Evolutionary conservation across 2,888 invertebrate species (phyloP), one percentile per base, ranked within the genome.

Genomic region (Tinea trinotella): DNA sequence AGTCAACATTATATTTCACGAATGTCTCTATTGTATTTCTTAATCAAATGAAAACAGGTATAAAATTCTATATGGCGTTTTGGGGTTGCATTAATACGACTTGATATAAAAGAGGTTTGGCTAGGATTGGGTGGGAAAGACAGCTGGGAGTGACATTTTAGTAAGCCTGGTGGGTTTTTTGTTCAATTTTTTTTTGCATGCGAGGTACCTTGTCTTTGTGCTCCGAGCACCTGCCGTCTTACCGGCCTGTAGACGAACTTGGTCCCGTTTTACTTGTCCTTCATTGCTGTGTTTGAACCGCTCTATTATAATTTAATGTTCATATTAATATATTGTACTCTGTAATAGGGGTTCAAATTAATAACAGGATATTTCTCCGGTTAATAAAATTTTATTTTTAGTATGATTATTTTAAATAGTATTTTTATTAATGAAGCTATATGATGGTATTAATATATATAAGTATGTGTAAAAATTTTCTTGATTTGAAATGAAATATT

Each of bases 101-200:
- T 17, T 17, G 3, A 46, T 19, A 46, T 46, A 46, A 46, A 46
- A 17, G 7, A 46, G 46, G 3, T 17, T 6, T 19, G 7, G 1
- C 1, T 10, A 2, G 2, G 19, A 46, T 18, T 18, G 46, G 19
- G n/a, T 15, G 70, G 71, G 71, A 69, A 72, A 68, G 78, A 71
- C 82, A 81, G 80, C 77, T 82, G 82, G 67, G 68, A 67, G 67
- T 73, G 76, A 78, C 75, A 76, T 79, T 80, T 72, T 70, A 70
- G 70, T 55, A 50, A 55, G 56, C 54, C 30, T 58, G 53, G 36
- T 55, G 44, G 62, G 67, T 57, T 50, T 50, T 1, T 50, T 12
- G 22, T 22, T 4, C 2, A 10, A 3, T 40, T 48, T 48, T 50
- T 50, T 24, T 50, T 76, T 75, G 68, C 68, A 15, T n/a, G 65